phyloP scores from a whole-genome alignment of 2,797 vertebrate species.

The Sebastes iracundus region DNA sequence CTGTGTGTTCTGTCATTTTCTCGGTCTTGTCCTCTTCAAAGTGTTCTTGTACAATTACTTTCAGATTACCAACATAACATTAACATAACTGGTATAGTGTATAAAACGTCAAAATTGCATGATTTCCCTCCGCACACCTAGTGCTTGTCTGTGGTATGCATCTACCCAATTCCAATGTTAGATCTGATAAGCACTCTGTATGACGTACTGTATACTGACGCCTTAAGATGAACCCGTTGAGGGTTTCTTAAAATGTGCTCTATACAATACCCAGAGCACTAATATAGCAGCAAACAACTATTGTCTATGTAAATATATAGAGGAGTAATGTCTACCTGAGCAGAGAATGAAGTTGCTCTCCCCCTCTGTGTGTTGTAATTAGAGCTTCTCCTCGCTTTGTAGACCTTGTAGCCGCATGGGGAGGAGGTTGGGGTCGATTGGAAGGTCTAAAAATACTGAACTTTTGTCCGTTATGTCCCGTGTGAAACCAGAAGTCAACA shows the following conservation, averaged over 20 bases:
- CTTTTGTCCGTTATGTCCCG: no score
- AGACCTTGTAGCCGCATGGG: no score
- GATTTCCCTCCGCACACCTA: neutral
- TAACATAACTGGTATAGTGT: neutral
- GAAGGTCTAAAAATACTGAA: no score
- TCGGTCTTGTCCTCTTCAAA: neutral
- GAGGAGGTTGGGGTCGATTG: no score
- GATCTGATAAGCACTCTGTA: neutral
- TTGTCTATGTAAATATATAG: no score
- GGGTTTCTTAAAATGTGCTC: neutral
- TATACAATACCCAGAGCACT: no score
- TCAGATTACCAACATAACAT: neutral
- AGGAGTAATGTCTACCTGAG: no score
- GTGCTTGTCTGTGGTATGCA: neutral
- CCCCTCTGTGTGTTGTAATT: no score
- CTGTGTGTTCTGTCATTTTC: slow-evolving; percentile 7
- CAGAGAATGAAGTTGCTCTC: no score
- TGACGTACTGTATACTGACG: neutral
- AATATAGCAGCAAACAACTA: no score
- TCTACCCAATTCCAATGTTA: neutral
- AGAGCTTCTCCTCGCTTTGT: no score
- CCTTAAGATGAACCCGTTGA: neutral
- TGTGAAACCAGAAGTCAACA: no score
- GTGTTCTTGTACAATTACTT: neutral
- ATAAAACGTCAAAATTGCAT: neutral